Conservation (phyloP, 2,113 vertebrate genomes). For the Anolis sagrei region DNA sequence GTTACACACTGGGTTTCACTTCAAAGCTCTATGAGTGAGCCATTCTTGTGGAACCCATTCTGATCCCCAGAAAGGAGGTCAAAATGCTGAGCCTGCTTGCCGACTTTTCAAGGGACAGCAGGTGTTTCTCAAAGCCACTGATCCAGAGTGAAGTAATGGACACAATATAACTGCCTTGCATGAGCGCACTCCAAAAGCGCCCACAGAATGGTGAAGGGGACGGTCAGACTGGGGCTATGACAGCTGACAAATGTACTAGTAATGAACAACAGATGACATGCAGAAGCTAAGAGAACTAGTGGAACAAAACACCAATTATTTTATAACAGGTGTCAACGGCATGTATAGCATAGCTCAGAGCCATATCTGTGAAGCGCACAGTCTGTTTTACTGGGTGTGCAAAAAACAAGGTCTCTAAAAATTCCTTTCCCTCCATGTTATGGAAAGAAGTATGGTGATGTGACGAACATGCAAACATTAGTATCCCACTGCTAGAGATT, state of each 20-base stretch:
- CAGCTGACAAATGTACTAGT: slow-evolving; percentile 18
- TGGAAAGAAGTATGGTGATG: background rate
- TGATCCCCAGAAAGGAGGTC: background rate
- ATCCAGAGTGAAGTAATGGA: slow-evolving; percentile 17
- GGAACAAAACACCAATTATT: slow-evolving; percentile 33
- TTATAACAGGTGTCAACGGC: slow-evolving; percentile 3
- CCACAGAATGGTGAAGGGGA: slow-evolving; percentile 4
- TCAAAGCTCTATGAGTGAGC: slow-evolving; percentile 16
- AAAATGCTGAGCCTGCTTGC: background rate
- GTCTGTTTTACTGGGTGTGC: background rate
- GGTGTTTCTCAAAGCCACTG: background rate
- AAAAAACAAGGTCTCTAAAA: background rate
- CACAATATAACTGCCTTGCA: background rate
- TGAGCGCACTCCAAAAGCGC: background rate
- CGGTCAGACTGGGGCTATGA: background rate
- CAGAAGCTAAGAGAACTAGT: background rate
- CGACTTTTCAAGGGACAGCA: slow-evolving; percentile 14
- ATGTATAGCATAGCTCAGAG: background rate
- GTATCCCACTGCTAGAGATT: background rate
- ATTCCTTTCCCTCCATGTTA: background rate
- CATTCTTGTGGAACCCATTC: background rate
- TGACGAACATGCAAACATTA: background rate
- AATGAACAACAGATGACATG: slow-evolving; percentile 18
- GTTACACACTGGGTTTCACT: fast-evolving
- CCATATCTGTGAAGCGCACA: background rate